Percentiles rank a stretch among this genome's conserved stretches.
phyloP scores from a whole-genome alignment of 2,113 vertebrate genomes.

The Puntigrus tetrazona region DNA sequence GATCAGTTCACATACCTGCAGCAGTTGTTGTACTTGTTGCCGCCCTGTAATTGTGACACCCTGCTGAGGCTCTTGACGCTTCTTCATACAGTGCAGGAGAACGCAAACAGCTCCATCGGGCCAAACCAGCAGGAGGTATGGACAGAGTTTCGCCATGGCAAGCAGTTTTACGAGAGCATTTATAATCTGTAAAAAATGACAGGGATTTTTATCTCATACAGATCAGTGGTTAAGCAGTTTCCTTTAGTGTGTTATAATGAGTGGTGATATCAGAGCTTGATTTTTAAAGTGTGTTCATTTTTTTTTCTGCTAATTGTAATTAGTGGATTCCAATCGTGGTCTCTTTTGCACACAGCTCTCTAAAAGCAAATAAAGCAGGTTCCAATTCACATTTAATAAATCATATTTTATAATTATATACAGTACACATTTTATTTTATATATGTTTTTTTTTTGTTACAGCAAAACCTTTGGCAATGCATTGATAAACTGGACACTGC shows the following conservation, averaged over 20 bases:
- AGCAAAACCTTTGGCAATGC: background rate
- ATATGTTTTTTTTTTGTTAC: background rate
- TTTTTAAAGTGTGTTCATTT: background rate
- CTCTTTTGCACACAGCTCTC: too few species aligned
- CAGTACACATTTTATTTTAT: too few species aligned
- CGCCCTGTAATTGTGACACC: conserved; percentile 90
- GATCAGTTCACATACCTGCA: conserved; percentile 83
- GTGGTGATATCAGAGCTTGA: background rate
- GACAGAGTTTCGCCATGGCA: background rate
- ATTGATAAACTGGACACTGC: background rate
- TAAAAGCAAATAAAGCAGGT: too few species aligned
- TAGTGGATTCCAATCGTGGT: too few species aligned
- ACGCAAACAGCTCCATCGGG: conserved; percentile 76
- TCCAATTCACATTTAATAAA: too few species aligned
- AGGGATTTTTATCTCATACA: background rate
- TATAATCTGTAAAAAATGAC: background rate
- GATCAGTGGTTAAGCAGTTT: background rate
- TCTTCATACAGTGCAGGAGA: conserved; percentile 80
- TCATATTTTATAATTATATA: too few species aligned
- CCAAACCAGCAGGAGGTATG: conserved; percentile 79
- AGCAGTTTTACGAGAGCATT: background rate
- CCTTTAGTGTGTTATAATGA: background rate
- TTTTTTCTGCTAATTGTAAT: background rate
- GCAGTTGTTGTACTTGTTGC: conserved; percentile 87
- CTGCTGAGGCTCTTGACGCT: conserved; percentile 84